Base-by-base conservation (phyloP, 2,888 invertebrate genomes). In the Tipula vernalis region DNA sequence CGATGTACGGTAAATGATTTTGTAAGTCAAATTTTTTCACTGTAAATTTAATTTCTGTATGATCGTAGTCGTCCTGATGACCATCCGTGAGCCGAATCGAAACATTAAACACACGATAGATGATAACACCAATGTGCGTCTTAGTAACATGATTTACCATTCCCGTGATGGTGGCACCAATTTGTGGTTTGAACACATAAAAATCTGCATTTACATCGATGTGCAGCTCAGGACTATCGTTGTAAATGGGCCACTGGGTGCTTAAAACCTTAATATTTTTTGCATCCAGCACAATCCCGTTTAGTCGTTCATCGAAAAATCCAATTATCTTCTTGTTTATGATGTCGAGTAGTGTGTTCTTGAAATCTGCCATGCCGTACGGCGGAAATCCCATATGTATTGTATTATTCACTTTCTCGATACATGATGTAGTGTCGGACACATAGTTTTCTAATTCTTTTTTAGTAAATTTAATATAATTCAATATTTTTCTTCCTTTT, bases 61-160 rank as follows among this genome's bases (percentile, higher is more conserved):
- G 90, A 4, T 93, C 93, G 44, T 91, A 87, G 93, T 93, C 93
- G 51, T 90, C 88, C 2, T 88, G 87, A 44, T 8, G 91, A 87
- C 57, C 88, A 88, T 3, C 88, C 87, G 88, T 88, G 4, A 92
- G 92, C 87, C 92, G 93, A 83, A 95, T 91, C n/a, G 94, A 93
- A 12, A 94, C 94, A 89, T 94, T 95, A 88, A 95, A 95, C 3
- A 93, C 92, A 86, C 93, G 92, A 89, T 95, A 94, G 0, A 95
- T 93, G 86, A 95, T 91, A 71, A 94, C 93, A 8, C 94, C 94
- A 41, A 95, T 91, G 89, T 94, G 94, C 88, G 92, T 92, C 88
- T 89, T 88, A 1, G 91, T 90, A 39, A 91, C 89, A 87, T 94
- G 94, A 88, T 94, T 94, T 0, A 95, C 94, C 83, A 93, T 90